Base-by-base conservation (phyloP, 2,113 vertebrate genomes). In the Antigone vipio region DNA sequence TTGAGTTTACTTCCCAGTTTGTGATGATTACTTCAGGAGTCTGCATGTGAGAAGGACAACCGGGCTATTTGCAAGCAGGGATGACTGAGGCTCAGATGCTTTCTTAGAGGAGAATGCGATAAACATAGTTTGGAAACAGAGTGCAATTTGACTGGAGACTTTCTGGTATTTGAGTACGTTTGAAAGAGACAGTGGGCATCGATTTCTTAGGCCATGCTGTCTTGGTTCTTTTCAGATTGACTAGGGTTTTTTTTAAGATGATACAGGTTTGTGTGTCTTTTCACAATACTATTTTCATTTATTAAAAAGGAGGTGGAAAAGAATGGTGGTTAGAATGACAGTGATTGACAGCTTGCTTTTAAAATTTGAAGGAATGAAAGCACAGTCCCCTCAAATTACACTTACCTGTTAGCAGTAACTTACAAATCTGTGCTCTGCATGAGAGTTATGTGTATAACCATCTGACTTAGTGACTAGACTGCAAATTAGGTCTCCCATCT, bases 311-410 rank as follows among this genome's bases (percentile, higher is more conserved):
- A 21, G 11, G 9, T 85, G 69, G 49, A 67, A 82, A 75, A 85
- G n/a, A 89, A 78, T 20, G 15, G 63, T 83, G 21, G 38, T 92
- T 88, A 73, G 81, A 87, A 60, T 87, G 87, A 88, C 81, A 89
- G 27, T 29, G 88, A 88, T 81, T 95, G 92, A 90, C 93, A 89
- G 21, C 73, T 96, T 40, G 35, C 69, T 92, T 91, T 91, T 91
- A 85, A 81, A 92, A 91, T 88, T 18, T 35, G 52, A 74, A 44
- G 40, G 52, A 92, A 75, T 92, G 56, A 94, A 94, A 96, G 62
- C 58, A 64, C 29, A 79, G 47, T 64, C 60, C 49, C 42, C 20
- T 91, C 32, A 42, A 67, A 75, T 72, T 87, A 83, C 69, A 78
- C 64, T 93, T 94, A 67, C 30, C 64, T 87, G 40, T 89, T 94